Evolutionary conservation across 2,113 vertebrate genomes (phyloP).

Genomic region (Oxygymnocypris stewartii): DNA sequence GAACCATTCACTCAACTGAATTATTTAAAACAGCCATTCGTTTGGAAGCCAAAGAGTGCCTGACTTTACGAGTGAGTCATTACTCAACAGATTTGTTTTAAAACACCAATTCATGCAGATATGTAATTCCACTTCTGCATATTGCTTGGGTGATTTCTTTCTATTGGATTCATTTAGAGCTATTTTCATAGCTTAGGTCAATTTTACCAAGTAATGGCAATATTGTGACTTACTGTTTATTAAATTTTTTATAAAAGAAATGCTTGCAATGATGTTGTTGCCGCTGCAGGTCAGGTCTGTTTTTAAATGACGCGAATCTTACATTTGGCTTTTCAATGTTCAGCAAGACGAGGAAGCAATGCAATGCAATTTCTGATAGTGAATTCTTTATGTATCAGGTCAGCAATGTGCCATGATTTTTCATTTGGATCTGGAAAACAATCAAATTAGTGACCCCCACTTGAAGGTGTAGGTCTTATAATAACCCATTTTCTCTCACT

Average conservation of each 20-base stretch:
- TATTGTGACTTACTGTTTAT: not conserved
- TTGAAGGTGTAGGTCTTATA: not conserved
- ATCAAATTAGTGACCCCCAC: not conserved
- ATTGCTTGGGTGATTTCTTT: not conserved
- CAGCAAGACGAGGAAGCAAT: not conserved
- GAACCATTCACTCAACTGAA: not conserved
- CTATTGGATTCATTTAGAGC: not conserved
- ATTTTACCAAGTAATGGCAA: not conserved
- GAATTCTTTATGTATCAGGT: not conserved
- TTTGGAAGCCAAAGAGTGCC: not conserved
- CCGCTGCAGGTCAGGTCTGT: not conserved
- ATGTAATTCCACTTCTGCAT: no score
- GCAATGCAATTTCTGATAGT: not conserved
- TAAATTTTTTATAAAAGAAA: not conserved
- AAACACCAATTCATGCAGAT: no score
- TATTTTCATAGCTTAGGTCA: not conserved
- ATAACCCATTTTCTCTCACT: not conserved
- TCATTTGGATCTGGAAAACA: not conserved
- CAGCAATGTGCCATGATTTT: not conserved
- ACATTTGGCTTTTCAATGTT: not conserved
- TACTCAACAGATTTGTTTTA: no score
- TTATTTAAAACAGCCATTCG: no score
- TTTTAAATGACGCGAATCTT: not conserved
- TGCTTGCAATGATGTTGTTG: not conserved
- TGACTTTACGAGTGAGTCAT: not conserved